Conservation (phyloP, 2,113 vertebrate species). For the Alouatta palliata region DNA sequence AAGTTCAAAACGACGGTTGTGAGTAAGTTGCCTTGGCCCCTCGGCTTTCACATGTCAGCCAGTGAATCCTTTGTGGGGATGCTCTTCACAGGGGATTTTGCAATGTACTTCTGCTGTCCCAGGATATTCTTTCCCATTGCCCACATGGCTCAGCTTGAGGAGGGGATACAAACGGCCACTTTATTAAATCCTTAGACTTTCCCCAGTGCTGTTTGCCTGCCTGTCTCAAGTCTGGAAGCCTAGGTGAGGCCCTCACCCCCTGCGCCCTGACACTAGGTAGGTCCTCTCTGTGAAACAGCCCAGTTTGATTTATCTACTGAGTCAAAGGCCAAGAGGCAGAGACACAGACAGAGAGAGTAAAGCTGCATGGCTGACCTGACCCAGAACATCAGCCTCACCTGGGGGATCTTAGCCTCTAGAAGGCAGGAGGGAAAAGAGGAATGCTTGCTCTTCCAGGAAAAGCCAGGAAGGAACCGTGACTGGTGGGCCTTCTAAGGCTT, state of each 20-base stretch:
- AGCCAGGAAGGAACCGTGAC: not conserved
- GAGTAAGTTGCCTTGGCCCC: conserved; percentile 83
- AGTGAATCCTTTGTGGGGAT: rapidly evolving
- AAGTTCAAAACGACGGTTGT: conserved; percentile 95
- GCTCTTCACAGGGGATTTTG: rapidly evolving
- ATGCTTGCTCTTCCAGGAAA: not conserved
- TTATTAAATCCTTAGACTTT: no score
- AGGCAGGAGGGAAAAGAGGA: not conserved
- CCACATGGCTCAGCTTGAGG: rapidly evolving
- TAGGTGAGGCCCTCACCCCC: not conserved
- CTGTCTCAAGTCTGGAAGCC: rapidly evolving
- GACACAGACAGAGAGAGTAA: not conserved
- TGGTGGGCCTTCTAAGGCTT: not conserved
- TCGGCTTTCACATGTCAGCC: not conserved
- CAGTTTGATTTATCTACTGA: not conserved
- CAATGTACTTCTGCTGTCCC: rapidly evolving
- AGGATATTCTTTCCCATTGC: not conserved
- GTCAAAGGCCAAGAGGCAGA: not conserved
- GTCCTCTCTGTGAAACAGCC: not conserved
- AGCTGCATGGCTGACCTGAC: not conserved
- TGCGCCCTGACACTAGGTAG: rapidly evolving
- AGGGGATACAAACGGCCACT: not conserved
- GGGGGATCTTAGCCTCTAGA: not conserved
- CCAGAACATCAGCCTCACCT: not conserved
- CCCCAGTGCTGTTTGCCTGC: not conserved